Evolutionary conservation across 2,797 vertebrate genomes (phyloP).

Genomic region (Phrynocephalus vlangalii): DNA sequence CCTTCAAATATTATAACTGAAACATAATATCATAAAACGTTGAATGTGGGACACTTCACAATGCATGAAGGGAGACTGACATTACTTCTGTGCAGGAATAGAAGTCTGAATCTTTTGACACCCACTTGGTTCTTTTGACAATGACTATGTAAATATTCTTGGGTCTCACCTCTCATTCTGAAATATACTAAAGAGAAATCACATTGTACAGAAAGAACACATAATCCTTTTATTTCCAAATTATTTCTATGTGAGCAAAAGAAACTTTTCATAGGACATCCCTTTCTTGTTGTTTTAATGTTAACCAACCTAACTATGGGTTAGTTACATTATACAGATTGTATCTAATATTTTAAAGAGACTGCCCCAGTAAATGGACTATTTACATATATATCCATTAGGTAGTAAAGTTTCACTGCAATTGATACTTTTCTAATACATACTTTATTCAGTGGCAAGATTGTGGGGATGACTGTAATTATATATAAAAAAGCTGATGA

Average conservation of each 20-base stretch:
- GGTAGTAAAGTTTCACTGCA: slow-evolving; percentile 82
- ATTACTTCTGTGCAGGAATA: not conserved
- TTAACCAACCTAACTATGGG: slow-evolving; percentile 80
- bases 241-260: slow-evolving; percentile 74
- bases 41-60: not conserved
- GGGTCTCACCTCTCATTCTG: slow-evolving; percentile 26
- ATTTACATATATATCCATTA: slow-evolving; percentile 85
- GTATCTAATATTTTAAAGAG: slow-evolving; percentile 75
- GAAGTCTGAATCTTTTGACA: not conserved
- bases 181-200: slow-evolving; percentile 54
- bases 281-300: slow-evolving; percentile 66
- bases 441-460: slow-evolving; percentile 73
- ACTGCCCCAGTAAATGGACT: slow-evolving; percentile 73
- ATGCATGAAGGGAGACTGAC: not conserved
- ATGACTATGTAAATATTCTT: not conserved
- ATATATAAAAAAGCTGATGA: slow-evolving; percentile 77
- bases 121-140: not conserved
- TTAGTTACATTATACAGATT: slow-evolving; percentile 79
- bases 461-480: slow-evolving; percentile 73
- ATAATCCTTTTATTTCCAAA: slow-evolving; percentile 86
- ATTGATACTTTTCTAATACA: slow-evolving; percentile 74
- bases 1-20: not conserved
- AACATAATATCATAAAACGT: not conserved
- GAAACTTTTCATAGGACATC: slow-evolving; percentile 81
- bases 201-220: slow-evolving; percentile 72